A percentile compares a stretch with the other conserved stretches of the same genome.
phyloP scores from a whole-genome alignment of 1,140 invertebrate species.

The Anoplophora glabripennis region DNA sequence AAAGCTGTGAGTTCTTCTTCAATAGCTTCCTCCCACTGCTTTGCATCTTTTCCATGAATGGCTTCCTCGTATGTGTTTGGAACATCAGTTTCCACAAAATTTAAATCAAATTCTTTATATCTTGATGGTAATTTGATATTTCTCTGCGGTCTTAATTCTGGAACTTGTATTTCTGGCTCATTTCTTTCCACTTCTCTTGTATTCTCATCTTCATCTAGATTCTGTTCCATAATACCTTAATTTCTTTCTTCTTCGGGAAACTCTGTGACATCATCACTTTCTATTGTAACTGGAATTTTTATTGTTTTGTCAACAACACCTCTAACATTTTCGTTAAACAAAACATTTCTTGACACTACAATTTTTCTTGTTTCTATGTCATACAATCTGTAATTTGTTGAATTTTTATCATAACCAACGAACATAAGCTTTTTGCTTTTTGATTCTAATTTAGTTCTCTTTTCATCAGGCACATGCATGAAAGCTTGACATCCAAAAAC shows the following conservation, averaged over 20 bases:
- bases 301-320: background rate
- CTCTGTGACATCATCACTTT: background rate
- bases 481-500: conserved; percentile 42
- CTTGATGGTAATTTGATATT: conserved; percentile 9
- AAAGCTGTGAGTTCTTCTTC: conserved; percentile 39
- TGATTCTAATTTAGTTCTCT: conserved; percentile 24
- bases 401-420: conserved; percentile 20
- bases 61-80: conserved; percentile 24
- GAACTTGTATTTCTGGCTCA: background rate
- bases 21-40: conserved; percentile 34
- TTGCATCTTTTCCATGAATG: conserved; percentile 1
- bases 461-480: conserved; percentile 31
- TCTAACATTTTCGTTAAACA: conserved; percentile 11
- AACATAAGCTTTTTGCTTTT: conserved; percentile 28
- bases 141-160: conserved; percentile 15
- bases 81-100: conserved; percentile 17
- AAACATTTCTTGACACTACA: conserved; percentile 1
- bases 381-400: conserved; percentile 14
- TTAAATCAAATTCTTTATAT: conserved; percentile 10
- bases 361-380: conserved; percentile 7
- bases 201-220: background rate
- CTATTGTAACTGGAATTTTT: background rate
- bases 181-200: background rate
- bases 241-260: conserved; percentile 12
- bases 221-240: background rate